Base-by-base conservation (phyloP, 2,888 invertebrate genomes). In the Hydrotaea cyrtoneurina region DNA sequence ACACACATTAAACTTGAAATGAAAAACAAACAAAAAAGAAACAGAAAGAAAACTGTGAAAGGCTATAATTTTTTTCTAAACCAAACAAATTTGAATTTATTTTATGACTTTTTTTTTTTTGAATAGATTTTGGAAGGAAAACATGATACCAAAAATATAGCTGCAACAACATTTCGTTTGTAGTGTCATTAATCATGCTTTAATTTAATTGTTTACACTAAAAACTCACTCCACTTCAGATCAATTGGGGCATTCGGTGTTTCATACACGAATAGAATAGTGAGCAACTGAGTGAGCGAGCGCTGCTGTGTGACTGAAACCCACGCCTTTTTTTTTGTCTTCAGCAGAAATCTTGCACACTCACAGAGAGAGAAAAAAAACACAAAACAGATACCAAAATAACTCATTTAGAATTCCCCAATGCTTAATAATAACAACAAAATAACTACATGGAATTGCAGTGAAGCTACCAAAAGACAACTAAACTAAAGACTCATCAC, bases 331-430 rank as follows among this genome's bases (percentile, higher is more conserved):
- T 76, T 57, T n/a, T 31, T 64, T 10, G 21, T 21, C 55, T n/a
- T 21, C 55, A 7, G 2, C 21, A 17, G 10, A 8, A 7, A 17
- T 55, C 19, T 17, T 55, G 21, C 11, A 10, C 3, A 39, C 36
- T 13, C n/a, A 64, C 0, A 39, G 39, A 57, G 10, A 62, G 73
- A 43, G 21, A n/a, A 64, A 55, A 78, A 71, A 62, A 7, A 10
- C 11, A 75, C 69, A 80, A 77, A 80, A 78, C 19, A 39, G 43
- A 62, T 31, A 62, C 59, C 79, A 82, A 82, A 82, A 85, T 85
- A 85, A 85, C 85, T 85, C 82, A 85, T 85, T 85, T 85, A 82
- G 79, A 85, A 85, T 80, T 85, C 85, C 85, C 85, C 85, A 77
- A 80, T 77, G 85, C 69, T 85, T 82, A 85, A 82, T 85, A 85